Evolutionary conservation across 2,113 vertebrate genomes (phyloP), one percentile per base, ranked within the genome.

Genomic region (Halcyon senegalensis): DNA sequence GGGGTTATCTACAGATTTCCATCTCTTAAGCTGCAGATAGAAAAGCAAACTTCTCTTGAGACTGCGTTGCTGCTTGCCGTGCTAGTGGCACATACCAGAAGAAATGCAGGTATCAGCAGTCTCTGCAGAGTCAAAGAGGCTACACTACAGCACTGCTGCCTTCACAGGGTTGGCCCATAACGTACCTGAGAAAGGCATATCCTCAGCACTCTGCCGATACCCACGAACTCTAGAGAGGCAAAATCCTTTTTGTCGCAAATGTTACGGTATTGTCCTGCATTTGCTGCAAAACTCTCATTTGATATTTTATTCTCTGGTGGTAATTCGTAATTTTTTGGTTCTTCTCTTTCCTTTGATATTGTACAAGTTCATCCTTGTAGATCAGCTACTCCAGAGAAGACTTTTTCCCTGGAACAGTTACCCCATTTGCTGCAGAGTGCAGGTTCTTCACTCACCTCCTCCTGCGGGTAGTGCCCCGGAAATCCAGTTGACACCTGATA

Each of bases 71-170:
- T 93, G 51, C 11, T 76, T 53, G 46, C 37, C 5, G 2, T 31
- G 80, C 24, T 27, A 4, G 39, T 83, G 66, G 24, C 56, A 39
- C 7, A 5, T 14, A 15, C 2, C 19, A 67, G 70, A 63, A 77
- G 1, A 1, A 33, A 18, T 16, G n/a, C 27, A 63, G 50, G 30
- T 1, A 0, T 31, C 10, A 13, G 63, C 15, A 10, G 25, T 31
- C n/a, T 83, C n/a, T 55, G 77, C 51, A 16, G 41, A 66, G 33
- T 4, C 8, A 4, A 33, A 76, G 30, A 33, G 58, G 41, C 28
- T 51, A 5, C 19, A 8, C 9, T 70, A 23, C 66, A 43, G 16
- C n/a, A 10, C 46, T 66, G 66, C 44, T 73, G 46, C 35, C 67
- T 55, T n/a, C 17, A 24, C 19, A 18, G 21, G 13, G 15, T 15